Conservation (phyloP, 2,797 vertebrate species). For the Sebastes ruberrimus region DNA sequence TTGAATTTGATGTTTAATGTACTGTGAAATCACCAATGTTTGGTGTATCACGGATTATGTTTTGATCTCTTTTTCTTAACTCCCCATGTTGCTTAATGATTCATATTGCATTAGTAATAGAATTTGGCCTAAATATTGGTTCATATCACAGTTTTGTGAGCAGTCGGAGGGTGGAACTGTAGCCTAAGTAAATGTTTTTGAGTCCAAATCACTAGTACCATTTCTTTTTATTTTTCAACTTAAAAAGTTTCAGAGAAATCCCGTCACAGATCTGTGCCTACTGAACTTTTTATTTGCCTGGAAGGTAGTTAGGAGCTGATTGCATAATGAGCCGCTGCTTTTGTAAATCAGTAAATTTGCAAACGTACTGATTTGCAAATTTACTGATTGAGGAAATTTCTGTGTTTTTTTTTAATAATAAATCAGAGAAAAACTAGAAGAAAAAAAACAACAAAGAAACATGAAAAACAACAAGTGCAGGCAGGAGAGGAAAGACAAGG, state of each 20-base stretch:
- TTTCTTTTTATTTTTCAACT: not conserved
- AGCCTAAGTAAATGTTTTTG: not conserved
- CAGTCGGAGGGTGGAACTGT: not conserved
- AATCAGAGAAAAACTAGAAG: not conserved
- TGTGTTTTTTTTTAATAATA: not conserved
- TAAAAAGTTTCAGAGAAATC: not conserved
- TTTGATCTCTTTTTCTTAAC: not conserved
- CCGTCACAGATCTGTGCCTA: not conserved
- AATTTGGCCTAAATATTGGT: too few relatives aligned
- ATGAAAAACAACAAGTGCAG: not conserved
- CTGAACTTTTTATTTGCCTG: not conserved
- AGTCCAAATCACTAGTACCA: not conserved
- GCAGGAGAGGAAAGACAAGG: too few relatives aligned
- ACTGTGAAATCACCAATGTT: not conserved
- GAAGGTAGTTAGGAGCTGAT: not conserved
- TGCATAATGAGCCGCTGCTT: slow-evolving; percentile 9
- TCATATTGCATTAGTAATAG: too few relatives aligned
- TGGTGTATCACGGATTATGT: not conserved
- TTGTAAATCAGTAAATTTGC: slow-evolving; percentile 14
- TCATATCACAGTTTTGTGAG: not conserved
- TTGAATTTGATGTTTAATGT: not conserved
- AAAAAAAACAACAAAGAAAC: not conserved
- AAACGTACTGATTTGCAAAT: slow-evolving; percentile 10
- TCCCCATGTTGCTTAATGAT: not conserved
- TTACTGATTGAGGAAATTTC: not conserved